Evolutionary conservation across 2,113 vertebrate species (phyloP), one percentile per base, ranked within the genome.

Genomic region (Hylia prasina): DNA sequence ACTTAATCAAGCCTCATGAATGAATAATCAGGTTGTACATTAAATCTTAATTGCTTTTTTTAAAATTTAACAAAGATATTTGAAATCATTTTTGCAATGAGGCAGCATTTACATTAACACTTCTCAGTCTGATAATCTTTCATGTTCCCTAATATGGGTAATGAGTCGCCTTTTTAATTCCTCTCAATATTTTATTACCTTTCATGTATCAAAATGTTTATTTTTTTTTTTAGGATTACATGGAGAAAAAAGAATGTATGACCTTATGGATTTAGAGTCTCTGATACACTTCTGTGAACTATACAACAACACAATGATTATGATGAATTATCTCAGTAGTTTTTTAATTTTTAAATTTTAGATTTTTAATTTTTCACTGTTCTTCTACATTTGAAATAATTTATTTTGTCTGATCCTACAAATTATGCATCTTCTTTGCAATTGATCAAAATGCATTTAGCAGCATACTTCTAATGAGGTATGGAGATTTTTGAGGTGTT

Each of bases 31-130:
- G 6, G 25, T 45, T 87, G 58, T 87, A 76, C 58, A 83, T 94
- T 96, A 94, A 96, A 96, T 93, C 44, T 95, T 91, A 93, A 82
- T 82, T 96, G 65, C 22, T 77, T 94, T 91, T 91, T 93, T 92
- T 87, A 50, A 91, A 95, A 82, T 81, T 40, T 30, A 94, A 61
- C 48, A 89, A 95, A 95, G 70, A 87, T 82, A 83, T 89, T 88
- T 79, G 22, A 70, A 94, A 88, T 81, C 1, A 75, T 48, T 87
- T n/a, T 84, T 92, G 27, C 56, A 91, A 47, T 39, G 27, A 63
- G 30, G 22, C 51, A 69, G 13, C 4, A 1, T 53, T 95, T 89
- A 76, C 42, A 76, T 89, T 69, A 92, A 28, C 40, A 66, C 22
- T 82, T 57, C 37, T 78, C 37, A 82, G 8, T 51, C 28, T 76